Evolutionary conservation across 2,888 invertebrate species (phyloP).

Genomic region (Imbricaverruca yamaguchii): DNA sequence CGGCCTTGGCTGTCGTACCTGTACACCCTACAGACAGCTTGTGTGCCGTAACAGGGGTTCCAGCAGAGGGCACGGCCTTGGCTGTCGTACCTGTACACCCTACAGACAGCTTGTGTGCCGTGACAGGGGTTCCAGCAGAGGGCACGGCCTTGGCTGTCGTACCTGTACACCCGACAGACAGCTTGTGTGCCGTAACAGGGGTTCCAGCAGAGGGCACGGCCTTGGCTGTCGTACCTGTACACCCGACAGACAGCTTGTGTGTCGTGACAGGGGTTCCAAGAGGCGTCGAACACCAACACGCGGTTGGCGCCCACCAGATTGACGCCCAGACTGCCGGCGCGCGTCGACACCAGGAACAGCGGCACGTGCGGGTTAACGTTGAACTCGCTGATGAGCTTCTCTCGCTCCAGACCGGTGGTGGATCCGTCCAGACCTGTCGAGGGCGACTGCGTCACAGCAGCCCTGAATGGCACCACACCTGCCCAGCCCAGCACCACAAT

Average conservation of each 20-base stretch:
- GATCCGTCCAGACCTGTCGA: conserved; percentile 81
- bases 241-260: conserved; percentile 96
- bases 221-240: conserved; percentile 51
- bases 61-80: conserved; percentile 60
- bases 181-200: conserved; percentile 98
- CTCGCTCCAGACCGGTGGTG: conserved; percentile 86
- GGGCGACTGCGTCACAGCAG: not conserved
- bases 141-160: conserved; percentile 40
- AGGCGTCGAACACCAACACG: conserved; percentile 94
- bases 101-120: conserved; percentile 93
- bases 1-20: conserved; percentile 43
- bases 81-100: conserved; percentile 65
- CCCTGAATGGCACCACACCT: too few species aligned
- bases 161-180: conserved; percentile 86
- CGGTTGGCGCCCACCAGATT: conserved; percentile 96
- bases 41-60: conserved; percentile 98
- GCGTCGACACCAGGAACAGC: conserved; percentile 90
- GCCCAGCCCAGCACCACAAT: too few species aligned
- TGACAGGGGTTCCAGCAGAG: conserved; percentile 99
- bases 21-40: conserved; percentile 94
- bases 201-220: conserved; percentile 68
- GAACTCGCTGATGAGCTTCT: conserved; percentile 92
- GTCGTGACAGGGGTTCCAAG: conserved; percentile 99
- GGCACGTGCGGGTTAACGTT: conserved; percentile 66
- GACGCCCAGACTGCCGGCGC: conserved; percentile 93